These are phyloP conservation scores for Nasonia oneida DNA, from an alignment of 2,888 invertebrate species.

Conservation along the genomic window DNA sequence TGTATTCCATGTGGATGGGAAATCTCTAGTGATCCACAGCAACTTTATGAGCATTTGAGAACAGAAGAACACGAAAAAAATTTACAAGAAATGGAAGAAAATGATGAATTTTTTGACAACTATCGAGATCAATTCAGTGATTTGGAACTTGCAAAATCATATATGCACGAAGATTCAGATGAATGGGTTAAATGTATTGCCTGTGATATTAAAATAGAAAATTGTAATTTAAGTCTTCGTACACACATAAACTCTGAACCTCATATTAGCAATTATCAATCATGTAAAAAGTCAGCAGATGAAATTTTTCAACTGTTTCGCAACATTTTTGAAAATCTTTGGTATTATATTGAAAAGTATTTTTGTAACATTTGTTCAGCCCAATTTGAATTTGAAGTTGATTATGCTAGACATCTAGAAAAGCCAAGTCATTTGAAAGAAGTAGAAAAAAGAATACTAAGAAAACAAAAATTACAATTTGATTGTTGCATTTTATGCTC, in stretches of 20 bases:
- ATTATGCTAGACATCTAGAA: slow-evolving; percentile 67
- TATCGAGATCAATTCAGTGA: slow-evolving; percentile 66
- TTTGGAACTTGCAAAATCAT: slow-evolving; percentile 62
- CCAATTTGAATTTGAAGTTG: slow-evolving; percentile 59
- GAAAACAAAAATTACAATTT: slow-evolving; percentile 41
- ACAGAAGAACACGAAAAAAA: slow-evolving; percentile 64
- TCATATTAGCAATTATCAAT: slow-evolving; percentile 44
- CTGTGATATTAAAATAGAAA: slow-evolving; percentile 63
- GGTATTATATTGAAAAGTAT: slow-evolving; percentile 68
- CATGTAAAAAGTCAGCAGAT: slow-evolving; percentile 51
- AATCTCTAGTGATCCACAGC: slow-evolving; percentile 61
- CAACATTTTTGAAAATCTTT: slow-evolving; percentile 59
- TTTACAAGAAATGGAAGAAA: slow-evolving; percentile 64
- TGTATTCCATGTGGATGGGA: slow-evolving; percentile 69
- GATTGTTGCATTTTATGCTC: slow-evolving; percentile 69
- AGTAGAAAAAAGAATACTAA: slow-evolving; percentile 40
- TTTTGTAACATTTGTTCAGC: slow-evolving; percentile 64
- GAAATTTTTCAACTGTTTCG: slow-evolving; percentile 48
- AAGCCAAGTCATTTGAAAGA: slow-evolving; percentile 50
- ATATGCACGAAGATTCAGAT: slow-evolving; percentile 51
- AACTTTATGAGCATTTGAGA: slow-evolving; percentile 68
- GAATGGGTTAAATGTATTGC: slow-evolving; percentile 64
- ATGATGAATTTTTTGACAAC: slow-evolving; percentile 58
- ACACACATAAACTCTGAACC: slow-evolving; percentile 59
- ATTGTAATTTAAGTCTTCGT: slow-evolving; percentile 58